These are phyloP conservation scores for Anisognathus igniventris DNA, from an alignment of 2,797 vertebrate genomes.

Conservation along the genomic window DNA sequence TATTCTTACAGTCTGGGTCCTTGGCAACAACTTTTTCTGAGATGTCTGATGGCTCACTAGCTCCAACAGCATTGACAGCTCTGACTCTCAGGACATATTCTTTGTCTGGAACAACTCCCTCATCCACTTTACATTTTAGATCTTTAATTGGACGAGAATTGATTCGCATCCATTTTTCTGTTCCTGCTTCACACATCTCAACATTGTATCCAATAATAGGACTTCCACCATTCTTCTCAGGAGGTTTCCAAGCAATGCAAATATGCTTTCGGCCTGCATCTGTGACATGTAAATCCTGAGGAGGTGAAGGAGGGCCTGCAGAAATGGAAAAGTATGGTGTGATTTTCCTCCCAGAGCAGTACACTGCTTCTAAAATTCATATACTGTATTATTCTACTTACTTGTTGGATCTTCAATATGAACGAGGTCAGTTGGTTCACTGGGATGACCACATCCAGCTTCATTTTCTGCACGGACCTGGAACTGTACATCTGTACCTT, in stretches of 20 bases:
- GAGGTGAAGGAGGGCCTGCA: constrained; percentile 88
- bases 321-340: neutral
- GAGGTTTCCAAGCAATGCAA: constrained; percentile 91
- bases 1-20: constrained; percentile 89
- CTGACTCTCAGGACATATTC: constrained; percentile 92
- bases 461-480: constrained; percentile 95
- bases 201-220: constrained; percentile 91
- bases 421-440: constrained; percentile 93
- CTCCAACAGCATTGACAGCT: constrained; percentile 90
- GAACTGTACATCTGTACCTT: constrained; percentile 97
- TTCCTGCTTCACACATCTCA: constrained; percentile 93
- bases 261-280: constrained; percentile 89
- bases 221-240: constrained; percentile 89
- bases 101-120: constrained; percentile 92
- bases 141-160: constrained; percentile 98
- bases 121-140: constrained; percentile 89
- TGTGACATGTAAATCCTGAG: constrained; percentile 90
- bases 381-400: constrained; percentile 59
- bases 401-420: constrained; percentile 92
- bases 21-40: constrained; percentile 95
- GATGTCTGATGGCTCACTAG: constrained; percentile 94
- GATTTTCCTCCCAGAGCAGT: neutral
- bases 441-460: constrained; percentile 92
- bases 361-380: neutral
- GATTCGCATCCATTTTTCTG: constrained; percentile 97